A percentile compares a stretch with the other conserved stretches of the same genome.
phyloP scores from a whole-genome alignment of 2,888 invertebrate genomes.

The Bedellia somnulentella region DNA sequence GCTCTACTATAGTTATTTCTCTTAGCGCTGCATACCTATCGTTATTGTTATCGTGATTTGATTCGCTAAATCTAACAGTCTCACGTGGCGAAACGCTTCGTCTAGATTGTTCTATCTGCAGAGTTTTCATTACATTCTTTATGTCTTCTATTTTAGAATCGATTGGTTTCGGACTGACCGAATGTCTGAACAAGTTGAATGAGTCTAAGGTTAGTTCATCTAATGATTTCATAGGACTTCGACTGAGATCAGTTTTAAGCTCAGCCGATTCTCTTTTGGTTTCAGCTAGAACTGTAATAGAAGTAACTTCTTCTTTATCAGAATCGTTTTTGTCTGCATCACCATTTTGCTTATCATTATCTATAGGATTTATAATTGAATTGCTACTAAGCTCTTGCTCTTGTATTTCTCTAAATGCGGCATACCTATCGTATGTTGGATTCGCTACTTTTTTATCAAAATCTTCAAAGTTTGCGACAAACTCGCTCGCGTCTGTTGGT shows the following conservation, averaged over 20 bases:
- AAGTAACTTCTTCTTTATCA: constrained; percentile 29
- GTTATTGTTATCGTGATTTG: constrained; percentile 36
- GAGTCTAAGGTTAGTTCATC: constrained; percentile 43
- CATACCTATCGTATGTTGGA: constrained; percentile 77
- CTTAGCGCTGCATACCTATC: constrained; percentile 82
- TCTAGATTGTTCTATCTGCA: constrained; percentile 35
- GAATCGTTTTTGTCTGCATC: constrained; percentile 31
- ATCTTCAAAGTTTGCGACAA: constrained; percentile 70
- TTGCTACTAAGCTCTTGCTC: constrained; percentile 68
- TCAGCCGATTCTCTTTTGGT: constrained; percentile 26
- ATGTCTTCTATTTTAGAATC: constrained; percentile 51
- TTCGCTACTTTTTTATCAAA: constrained; percentile 58
- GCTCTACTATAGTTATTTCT: constrained; percentile 71
- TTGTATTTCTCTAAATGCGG: constrained; percentile 84
- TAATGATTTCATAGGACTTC: constrained; percentile 36
- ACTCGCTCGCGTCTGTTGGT: constrained; percentile 42
- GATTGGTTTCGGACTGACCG: constrained; percentile 48
- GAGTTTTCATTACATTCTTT: constrained; percentile 45
- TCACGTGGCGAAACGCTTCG: constrained; percentile 49
- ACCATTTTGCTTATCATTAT: constrained; percentile 13
- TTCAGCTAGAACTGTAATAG: constrained; percentile 25
- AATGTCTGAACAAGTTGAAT: constrained; percentile 41
- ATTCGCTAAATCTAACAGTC: constrained; percentile 32
- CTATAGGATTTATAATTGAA: constrained; percentile 31
- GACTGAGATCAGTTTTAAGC: constrained; percentile 23